Base-by-base conservation (phyloP, 2,113 vertebrate species). In the Piaya cayana region DNA sequence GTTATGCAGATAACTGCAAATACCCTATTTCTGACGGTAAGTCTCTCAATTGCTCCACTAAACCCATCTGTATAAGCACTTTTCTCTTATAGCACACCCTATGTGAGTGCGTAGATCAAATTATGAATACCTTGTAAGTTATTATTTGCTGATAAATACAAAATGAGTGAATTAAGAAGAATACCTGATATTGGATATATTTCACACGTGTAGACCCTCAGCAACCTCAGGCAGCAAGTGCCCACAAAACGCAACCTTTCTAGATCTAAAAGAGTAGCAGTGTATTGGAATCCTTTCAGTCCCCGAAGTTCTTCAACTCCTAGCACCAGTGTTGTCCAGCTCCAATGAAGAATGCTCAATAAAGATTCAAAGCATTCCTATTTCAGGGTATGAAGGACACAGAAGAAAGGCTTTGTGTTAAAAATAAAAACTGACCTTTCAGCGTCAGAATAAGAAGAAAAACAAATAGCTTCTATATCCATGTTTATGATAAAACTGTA, bases 351-450 rank as follows among this genome's bases (percentile, higher is more conserved):
- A 92, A 99, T 98, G 94, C 99, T 99, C 93, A 99, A 77, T 92
- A 99, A 96, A 58, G 99, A 99, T 86, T 99, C 99, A 97, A 99
- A 99, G 95, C 99, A 99, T 72, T 99, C 99, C 99, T 99, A 75
- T 76, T 94, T 52, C 55, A 94, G 30, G 47, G 58, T 67, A 94
- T 45, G 11, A 94, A 83, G 65, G 34, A 84, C 5, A 62, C 3
- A 60, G 0, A 85, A 91, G 7, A 75, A 6, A 85, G 11, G 65
- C 47, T 84, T 71, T 45, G n/a, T 29, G 21, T 69, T 34, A 68
- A 74, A 70, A 53, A 56, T 15, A 56, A 34, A 30, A 49, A 58
- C 15, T 9, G 0, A 63, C 22, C 4, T 26, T 80, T 60, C 39
- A 74, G 15, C 52, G 88, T 71, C 53, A 74, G 45, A 43, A 18